phyloP scores from a whole-genome alignment of 2,888 invertebrate genomes.

The Dendrolimus houi region DNA sequence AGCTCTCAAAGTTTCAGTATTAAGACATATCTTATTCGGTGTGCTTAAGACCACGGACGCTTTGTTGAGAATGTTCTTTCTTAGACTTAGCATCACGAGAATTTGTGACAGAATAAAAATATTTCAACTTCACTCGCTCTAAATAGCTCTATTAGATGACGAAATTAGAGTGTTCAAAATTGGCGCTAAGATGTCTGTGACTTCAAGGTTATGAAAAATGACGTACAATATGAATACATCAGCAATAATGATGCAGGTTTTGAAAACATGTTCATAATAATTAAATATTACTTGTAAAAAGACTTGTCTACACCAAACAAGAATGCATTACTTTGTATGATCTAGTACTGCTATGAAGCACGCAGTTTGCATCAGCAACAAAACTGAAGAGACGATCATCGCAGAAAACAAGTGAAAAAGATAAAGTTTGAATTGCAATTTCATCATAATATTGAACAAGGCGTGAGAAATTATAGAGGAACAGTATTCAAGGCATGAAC shows the following conservation, averaged over 20 bases:
- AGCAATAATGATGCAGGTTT: too few relatives aligned
- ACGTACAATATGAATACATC: too few relatives aligned
- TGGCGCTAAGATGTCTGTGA: not conserved
- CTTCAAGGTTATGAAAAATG: not conserved
- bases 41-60: too few relatives aligned
- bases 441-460: not conserved
- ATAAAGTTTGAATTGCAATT: not conserved
- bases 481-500: conserved; percentile 4
- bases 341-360: not conserved
- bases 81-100: too few relatives aligned
- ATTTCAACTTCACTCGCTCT: too few relatives aligned
- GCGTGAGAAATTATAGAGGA: conserved; percentile 3
- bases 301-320: not conserved
- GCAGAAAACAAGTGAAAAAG: not conserved
- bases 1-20: too few relatives aligned
- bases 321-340: not conserved
- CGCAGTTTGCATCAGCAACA: not conserved
- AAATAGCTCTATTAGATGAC: not conserved
- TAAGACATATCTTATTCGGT: too few relatives aligned
- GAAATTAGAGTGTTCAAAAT: not conserved
- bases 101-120: too few relatives aligned
- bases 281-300: not conserved
- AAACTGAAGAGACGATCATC: not conserved
- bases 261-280: not conserved
- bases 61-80: too few relatives aligned